These are phyloP conservation scores for Calyptomena viridis DNA, from an alignment of 2,113 vertebrate species.

Conservation along the genomic window DNA sequence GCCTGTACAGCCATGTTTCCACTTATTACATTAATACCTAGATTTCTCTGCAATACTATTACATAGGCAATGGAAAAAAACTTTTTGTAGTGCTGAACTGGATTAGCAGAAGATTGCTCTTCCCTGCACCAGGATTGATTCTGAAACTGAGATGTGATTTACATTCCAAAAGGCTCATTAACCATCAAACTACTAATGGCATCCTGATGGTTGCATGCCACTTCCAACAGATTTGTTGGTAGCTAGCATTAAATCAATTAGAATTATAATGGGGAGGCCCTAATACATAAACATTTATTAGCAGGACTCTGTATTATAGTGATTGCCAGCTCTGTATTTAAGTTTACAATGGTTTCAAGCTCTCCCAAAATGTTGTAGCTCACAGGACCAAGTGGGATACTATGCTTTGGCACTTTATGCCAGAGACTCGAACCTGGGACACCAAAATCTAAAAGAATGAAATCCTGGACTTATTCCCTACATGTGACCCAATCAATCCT, in stretches of 20 bases:
- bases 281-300: background rate
- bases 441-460: background rate
- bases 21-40: background rate
- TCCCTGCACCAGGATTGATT: background rate
- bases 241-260: constrained; percentile 28
- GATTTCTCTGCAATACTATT: background rate
- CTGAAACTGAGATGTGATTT: constrained; percentile 22
- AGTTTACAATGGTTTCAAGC: background rate
- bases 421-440: background rate
- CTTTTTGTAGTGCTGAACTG: background rate
- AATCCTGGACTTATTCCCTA: background rate
- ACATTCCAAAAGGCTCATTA: constrained; percentile 6
- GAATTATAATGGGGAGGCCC: background rate
- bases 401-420: background rate
- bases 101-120: background rate
- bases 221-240: background rate
- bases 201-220: background rate
- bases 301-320: background rate
- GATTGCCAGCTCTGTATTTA: background rate
- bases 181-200: background rate
- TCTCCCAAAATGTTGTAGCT: background rate
- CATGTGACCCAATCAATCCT: background rate
- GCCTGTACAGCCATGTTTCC: background rate
- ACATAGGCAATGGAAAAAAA: background rate
- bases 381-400: background rate